Base-by-base conservation (phyloP, 2,888 invertebrate genomes). In the Tetragonula carbonaria region DNA sequence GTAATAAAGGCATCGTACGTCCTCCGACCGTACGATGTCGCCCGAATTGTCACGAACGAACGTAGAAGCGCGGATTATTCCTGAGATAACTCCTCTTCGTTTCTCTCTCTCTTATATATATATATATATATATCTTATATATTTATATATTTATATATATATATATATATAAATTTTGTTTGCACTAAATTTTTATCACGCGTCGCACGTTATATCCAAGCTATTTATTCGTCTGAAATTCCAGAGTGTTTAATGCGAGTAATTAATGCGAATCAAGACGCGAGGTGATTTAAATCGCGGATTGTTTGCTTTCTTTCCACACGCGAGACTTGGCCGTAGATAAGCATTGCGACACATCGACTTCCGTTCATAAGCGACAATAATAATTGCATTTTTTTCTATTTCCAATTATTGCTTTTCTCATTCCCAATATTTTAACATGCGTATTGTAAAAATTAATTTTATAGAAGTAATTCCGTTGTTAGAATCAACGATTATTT, bases 21-120 rank as follows among this genome's bases (percentile, higher is more conserved):
- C 63, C 78, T 78, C 85, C 73, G 82, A 75, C 2, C 62, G 55
- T 63, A 78, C 86, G 88, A 90, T 82, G 79, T 83, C 73, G 67
- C 53, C 84, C 90, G 87, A 90, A 85, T 85, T 77, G 74, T 85
- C 74, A 84, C 87, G 84, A 87, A 86, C 70, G 51, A 51, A 14
- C 66, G 28, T 65, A 72, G 16, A 16, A 73, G 50, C 80, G 76
- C 71, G 67, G 55, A 72, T 73, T 81, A 67, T 63, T 72, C 73
- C n/a, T 16, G 33, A 85, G 80, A 81, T 81, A 81, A 84, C 53
- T 62, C 23, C n/a, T 23, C 72, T 62, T 23, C 57, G n/a, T 59
- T n/a, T 13, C n/a, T n/a, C n/a, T n/a, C 57, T 59, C 1, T 65
- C 45, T n/a, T 65, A 28, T 2, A 28, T 28, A 28, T 28, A 28